Percentiles rank a stretch among this genome's conserved stretches.
phyloP scores from a whole-genome alignment of 2,797 vertebrate species.

The Cyclura pinguis region DNA sequence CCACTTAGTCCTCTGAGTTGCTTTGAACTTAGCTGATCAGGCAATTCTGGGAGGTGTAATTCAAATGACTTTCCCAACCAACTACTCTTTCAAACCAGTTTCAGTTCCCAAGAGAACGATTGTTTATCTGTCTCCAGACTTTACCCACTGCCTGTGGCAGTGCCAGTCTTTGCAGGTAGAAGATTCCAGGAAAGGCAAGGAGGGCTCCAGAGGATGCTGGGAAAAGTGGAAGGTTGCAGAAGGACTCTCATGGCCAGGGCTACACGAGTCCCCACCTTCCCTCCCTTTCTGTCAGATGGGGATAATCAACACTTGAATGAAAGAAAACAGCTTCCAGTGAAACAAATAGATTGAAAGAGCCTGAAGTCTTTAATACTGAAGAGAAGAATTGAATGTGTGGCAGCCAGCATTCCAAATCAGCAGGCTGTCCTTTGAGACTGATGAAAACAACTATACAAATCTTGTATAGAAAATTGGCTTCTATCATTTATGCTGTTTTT shows the following conservation, averaged over 20 bases:
- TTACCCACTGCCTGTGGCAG: neutral
- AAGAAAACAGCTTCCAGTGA: slow-evolving; percentile 2
- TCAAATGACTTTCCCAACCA: neutral
- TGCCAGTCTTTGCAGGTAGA: neutral
- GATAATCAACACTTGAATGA: neutral
- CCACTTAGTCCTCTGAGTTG: neutral
- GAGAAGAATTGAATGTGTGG: neutral
- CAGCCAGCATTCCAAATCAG: neutral
- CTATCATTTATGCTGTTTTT: neutral
- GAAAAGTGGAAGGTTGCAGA: neutral
- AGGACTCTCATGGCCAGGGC: neutral
- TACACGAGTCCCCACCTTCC: neutral
- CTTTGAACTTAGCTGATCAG: too few relatives aligned
- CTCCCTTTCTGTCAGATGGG: neutral
- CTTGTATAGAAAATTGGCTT: neutral
- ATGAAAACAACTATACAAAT: neutral
- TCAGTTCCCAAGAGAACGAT: neutral
- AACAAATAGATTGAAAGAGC: slow-evolving; percentile 6
- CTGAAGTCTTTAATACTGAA: neutral
- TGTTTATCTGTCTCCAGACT: neutral
- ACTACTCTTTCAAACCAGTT: neutral
- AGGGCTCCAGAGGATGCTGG: neutral
- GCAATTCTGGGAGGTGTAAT: neutral
- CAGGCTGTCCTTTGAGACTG: neutral
- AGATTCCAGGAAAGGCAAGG: neutral